These are phyloP conservation scores for Drosophila siamana DNA, from an alignment of 2,888 invertebrate species.

Conservation along the genomic window DNA sequence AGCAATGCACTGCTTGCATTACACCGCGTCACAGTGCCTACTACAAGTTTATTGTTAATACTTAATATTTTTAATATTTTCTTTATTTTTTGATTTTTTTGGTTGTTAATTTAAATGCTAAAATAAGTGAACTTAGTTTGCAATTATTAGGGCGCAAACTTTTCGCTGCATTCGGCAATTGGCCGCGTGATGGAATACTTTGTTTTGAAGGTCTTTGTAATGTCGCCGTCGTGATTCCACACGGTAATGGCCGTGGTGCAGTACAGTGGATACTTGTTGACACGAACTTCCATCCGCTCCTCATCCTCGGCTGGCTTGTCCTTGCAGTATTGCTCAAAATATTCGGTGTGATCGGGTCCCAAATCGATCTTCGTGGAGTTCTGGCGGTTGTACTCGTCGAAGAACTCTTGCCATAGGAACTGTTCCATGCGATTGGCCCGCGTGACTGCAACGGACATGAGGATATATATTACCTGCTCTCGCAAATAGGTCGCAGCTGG, in stretches of 20 bases:
- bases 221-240: conserved; percentile 82
- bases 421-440: conserved; percentile 79
- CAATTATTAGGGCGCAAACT: conserved; percentile 72
- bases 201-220: conserved; percentile 75
- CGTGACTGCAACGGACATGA: conserved; percentile 61
- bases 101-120: neutral
- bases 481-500: neutral
- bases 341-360: conserved; percentile 73
- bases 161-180: conserved; percentile 73
- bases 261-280: conserved; percentile 81
- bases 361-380: conserved; percentile 28
- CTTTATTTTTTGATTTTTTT: neutral
- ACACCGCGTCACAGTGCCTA: no score
- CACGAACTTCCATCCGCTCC: conserved; percentile 65
- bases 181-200: conserved; percentile 76
- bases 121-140: neutral
- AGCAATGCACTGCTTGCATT: no score
- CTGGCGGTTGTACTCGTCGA: conserved; percentile 81
- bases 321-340: conserved; percentile 80
- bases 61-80: no score
- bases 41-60: no score
- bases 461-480: no score
- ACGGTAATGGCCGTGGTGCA: conserved; percentile 80
- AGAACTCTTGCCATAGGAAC: conserved; percentile 83
- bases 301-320: conserved; percentile 63